Conservation (phyloP, 2,888 invertebrate species). For the Petrophora chlorosata region DNA sequence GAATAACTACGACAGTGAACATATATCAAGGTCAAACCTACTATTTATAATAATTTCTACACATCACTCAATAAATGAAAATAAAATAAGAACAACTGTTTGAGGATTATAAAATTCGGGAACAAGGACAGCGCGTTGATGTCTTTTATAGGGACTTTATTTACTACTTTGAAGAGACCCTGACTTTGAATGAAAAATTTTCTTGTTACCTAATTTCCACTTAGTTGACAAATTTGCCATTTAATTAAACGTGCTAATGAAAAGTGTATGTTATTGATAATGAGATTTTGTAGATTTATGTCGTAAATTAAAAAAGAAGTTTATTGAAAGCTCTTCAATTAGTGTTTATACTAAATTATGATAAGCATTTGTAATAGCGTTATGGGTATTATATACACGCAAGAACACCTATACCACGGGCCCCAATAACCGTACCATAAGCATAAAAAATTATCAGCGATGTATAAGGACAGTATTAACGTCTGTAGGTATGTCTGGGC, state of each 20-base stretch:
- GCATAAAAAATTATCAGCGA: background rate
- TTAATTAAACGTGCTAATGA: no score
- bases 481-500: slow-evolving; percentile 19
- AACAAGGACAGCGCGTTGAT: slow-evolving; percentile 66
- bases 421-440: background rate
- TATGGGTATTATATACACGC: background rate
- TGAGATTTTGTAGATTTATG: no score
- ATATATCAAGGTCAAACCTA: no score
- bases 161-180: slow-evolving; percentile 34
- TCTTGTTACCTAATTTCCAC: background rate
- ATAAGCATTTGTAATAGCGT: no score
- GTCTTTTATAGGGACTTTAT: slow-evolving; percentile 67
- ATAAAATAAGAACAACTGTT: background rate
- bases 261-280: no score
- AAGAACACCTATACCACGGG: no score
- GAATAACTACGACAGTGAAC: no score
- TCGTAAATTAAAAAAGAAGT: no score
- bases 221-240: background rate
- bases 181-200: background rate
- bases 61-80: no score
- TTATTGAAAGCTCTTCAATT: no score
- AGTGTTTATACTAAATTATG: no score
- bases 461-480: background rate
- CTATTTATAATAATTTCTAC: no score
- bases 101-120: slow-evolving; percentile 23